Conservation (phyloP, 30 jellyfish, hydroid and myxozoan species). For the Chrysaora quinquecirrha region DNA sequence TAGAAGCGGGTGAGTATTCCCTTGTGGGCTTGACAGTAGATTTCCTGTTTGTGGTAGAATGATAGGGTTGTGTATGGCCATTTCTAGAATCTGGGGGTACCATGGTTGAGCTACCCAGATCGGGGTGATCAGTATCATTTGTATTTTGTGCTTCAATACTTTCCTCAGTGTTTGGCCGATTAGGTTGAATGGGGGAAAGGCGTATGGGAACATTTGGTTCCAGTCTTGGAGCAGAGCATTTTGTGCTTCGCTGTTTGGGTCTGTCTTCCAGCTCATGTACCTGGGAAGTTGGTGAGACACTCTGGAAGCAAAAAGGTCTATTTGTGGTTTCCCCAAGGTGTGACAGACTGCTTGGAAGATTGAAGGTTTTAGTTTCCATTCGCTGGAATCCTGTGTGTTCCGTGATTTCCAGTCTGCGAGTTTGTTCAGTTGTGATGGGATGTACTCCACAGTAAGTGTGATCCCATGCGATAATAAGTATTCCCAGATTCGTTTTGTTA, state of each 20-base stretch:
- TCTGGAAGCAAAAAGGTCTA: constrained; percentile 43
- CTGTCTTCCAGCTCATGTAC: constrained; percentile 35
- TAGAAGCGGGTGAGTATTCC: constrained; percentile 44
- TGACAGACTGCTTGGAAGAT: background rate
- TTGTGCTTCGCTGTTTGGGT: constrained; percentile 8
- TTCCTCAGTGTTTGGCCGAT: constrained; percentile 24
- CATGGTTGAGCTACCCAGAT: constrained; percentile 63
- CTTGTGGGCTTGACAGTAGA: constrained; percentile 20
- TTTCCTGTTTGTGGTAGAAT: background rate
- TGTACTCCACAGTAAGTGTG: constrained; percentile 18
- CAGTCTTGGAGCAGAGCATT: constrained; percentile 22
- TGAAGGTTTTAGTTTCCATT: constrained; percentile 37
- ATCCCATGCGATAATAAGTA: background rate
- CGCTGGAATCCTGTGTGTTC: constrained; percentile 10
- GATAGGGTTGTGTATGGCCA: constrained; percentile 3
- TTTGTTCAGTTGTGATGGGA: constrained; percentile 21
- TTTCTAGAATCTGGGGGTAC: constrained; percentile 21
- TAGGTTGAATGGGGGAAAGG: constrained; percentile 59
- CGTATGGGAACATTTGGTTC: constrained; percentile 31
- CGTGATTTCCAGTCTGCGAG: constrained; percentile 39
- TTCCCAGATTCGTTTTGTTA: constrained; percentile 33
- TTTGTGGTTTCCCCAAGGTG: constrained; percentile 5
- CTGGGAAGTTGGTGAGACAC: constrained; percentile 13
- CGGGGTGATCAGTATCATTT: constrained; percentile 13
- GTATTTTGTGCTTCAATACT: background rate